Percentiles rank a stretch among this genome's conserved stretches.
Evolutionary conservation across 2,113 vertebrate species (phyloP).

Genomic region (Chascanopsetta lugubris): DNA sequence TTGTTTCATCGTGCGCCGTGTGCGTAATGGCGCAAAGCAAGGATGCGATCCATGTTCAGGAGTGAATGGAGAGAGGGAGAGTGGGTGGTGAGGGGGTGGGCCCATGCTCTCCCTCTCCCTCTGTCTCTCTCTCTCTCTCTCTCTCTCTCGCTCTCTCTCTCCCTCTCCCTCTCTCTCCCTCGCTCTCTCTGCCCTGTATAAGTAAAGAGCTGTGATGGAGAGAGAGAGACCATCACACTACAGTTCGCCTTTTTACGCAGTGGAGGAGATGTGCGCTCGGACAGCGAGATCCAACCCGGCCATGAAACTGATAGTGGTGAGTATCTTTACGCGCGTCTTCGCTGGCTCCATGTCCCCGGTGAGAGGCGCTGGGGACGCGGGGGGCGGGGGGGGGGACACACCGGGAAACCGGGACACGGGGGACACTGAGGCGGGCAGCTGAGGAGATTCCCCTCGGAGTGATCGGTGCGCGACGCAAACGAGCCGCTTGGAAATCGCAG

Average conservation of each 20-base stretch:
- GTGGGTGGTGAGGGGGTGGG: slow-evolving; percentile 21
- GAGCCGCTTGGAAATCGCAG: not conserved
- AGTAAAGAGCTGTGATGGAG: slow-evolving; percentile 54
- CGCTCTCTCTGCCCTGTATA: slow-evolving; percentile 63
- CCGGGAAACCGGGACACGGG: no score
- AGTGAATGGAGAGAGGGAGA: slow-evolving; percentile 10
- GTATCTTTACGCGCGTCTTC: slow-evolving; percentile 48
- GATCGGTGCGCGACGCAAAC: not conserved
- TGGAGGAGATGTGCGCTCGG: slow-evolving; percentile 72
- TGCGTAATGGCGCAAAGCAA: slow-evolving; percentile 33
- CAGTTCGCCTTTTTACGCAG: slow-evolving; percentile 67
- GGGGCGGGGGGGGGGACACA: no score
- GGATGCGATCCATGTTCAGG: slow-evolving; percentile 48
- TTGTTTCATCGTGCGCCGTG: not conserved
- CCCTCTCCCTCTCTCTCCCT: slow-evolving; percentile 18
- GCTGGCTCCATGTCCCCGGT: not conserved
- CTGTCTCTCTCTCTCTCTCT: slow-evolving; percentile 23
- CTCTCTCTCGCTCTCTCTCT: slow-evolving; percentile 25
- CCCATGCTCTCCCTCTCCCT: slow-evolving; percentile 18
- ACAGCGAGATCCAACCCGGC: slow-evolving; percentile 74
- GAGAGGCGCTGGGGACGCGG: not conserved
- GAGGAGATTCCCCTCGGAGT: not conserved
- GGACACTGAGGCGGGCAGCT: not conserved
- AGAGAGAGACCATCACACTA: slow-evolving; percentile 57
- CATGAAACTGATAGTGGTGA: slow-evolving; percentile 83